Evolutionary conservation across 92 coral and sea anemone species (phyloP), one percentile per base, ranked within the genome.

Genomic region (Porites rus): DNA sequence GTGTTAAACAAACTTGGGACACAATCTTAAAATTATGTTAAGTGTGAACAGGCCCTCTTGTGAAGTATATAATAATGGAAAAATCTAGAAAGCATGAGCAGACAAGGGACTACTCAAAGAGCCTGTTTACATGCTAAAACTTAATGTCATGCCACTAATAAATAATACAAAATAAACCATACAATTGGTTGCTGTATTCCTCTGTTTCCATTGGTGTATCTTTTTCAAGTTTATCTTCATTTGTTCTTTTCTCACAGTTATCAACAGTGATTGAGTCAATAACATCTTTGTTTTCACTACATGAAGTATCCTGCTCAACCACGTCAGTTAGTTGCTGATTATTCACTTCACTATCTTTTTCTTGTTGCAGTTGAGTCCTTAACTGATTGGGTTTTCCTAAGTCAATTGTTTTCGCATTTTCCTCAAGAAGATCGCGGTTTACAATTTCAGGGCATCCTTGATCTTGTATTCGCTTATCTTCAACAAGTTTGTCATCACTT

Each of bases 151-250:
- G 46, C 46, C 46, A 38, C 46, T 3, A 9, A 2, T 68, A 4
- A 68, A 13, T 10, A 9, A 1, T 73, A 16, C 10, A 5, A 73
- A 73, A 6, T 22, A 11, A 12, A 56, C 20, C 66, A 10, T 54
- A 69, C 76, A 43, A 6, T 70, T 71, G 59, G 17, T 54, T 19
- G 13, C 22, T 76, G 52, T 14, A 24, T 21, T 76, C 69, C 7
- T 81, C 86, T 81, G 77, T 18, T 81, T 81, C 86, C 86, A 81
- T 81, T 58, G 65, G 73, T 14, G 19, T 67, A 22, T 67, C 84
- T 22, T 50, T 43, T 70, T 81, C 78, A 20, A 68, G 66, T 28
- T 79, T 21, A 6, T 51, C 1, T 7, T 58, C 77, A 59, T 58
- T 58, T 59, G 86, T 19, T 69, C 71, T 59, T 22, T 71, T 46